Base-by-base conservation (phyloP, 1,140 invertebrate genomes). In the Maniola jurtina region DNA sequence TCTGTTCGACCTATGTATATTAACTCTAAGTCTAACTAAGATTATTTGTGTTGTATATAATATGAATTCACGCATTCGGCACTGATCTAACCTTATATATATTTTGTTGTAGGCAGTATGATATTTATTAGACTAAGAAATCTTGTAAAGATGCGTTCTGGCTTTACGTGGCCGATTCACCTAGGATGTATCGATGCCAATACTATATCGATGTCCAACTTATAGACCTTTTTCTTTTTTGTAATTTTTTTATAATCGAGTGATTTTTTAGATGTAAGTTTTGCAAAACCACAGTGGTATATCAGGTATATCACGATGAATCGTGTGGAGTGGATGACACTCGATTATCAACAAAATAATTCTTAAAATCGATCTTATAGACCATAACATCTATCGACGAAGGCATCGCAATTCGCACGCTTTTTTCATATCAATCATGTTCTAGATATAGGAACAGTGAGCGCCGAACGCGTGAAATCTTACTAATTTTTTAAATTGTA, bases 11-110 rank as follows among this genome's bases (percentile, higher is more conserved):
- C 61, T 83, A 86, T 76, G 72, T 82, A 45, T 45, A n/a, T 64
- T 61, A 50, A 81, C 56, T 76, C 80, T 87, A 85, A 76, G 34
- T 80, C 85, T 89, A 90, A 77, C 86, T 90, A 88, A 81, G 75
- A 84, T 88, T 88, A 71, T 68, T 68, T 68, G 61, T 60, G 61
- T 68, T 66, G 66, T 68, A 68, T 68, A 76, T 78, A 73, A 78
- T 71, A 68, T 52, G 65, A 79, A 66, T 55, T 61, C 72, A 47
- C 72, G 72, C 70, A 63, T 71, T 69, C 75, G 76, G 50, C 71
- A 74, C 70, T 55, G 73, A 47, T n/a, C 56, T 38, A n/a, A 42
- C 50, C 48, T 14, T 50, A 14, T 50, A 38, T 35, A 61, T 61
- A 33, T 61, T 13, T 48, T 64, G 6, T n/a, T 61, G 42, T 62